Percentiles rank a stretch among this genome's conserved stretches.
Evolutionary conservation across 2,797 vertebrate genomes (phyloP).

Genomic region (Cyclura pinguis): DNA sequence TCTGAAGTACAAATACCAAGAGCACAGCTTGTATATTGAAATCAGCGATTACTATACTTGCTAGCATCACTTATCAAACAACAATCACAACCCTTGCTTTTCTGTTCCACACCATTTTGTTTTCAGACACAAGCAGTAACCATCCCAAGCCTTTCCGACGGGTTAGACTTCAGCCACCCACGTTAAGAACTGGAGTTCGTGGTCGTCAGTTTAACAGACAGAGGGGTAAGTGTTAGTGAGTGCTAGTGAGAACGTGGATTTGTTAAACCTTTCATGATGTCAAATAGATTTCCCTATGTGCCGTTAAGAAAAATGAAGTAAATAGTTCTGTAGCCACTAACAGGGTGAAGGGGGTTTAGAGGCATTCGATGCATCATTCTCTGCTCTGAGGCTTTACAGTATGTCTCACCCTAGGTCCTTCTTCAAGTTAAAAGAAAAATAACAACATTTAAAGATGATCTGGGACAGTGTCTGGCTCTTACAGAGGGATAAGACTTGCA

Average conservation of each 20-base stretch:
- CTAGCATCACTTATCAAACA: neutral
- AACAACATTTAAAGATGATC: neutral
- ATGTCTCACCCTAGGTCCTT: neutral
- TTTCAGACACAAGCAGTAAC: slow-evolving; percentile 90
- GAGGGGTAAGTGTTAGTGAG: slow-evolving; percentile 82
- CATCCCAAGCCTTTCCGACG: slow-evolving; percentile 86
- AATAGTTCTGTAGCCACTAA: neutral
- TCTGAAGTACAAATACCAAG: slow-evolving; percentile 46
- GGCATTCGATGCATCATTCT: neutral
- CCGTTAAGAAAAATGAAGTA: neutral
- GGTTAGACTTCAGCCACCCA: slow-evolving; percentile 89
- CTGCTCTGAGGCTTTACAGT: fast-evolving
- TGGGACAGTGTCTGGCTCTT: neutral
- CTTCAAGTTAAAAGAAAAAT: neutral
- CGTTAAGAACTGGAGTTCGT: slow-evolving; percentile 86
- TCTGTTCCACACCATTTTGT: neutral
- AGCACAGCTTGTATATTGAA: neutral
- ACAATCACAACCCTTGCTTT: neutral
- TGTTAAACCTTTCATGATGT: neutral
- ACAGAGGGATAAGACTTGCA: fast-evolving
- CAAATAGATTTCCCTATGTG: neutral
- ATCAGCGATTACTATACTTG: neutral
- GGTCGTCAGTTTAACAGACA: slow-evolving; percentile 88
- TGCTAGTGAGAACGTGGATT: neutral
- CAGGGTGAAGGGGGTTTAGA: fast-evolving